A percentile compares a stretch with the other conserved stretches of the same genome.
These are phyloP conservation scores for Dryomyza anilis DNA, from an alignment of 2,888 invertebrate genomes.

Conservation along the genomic window DNA sequence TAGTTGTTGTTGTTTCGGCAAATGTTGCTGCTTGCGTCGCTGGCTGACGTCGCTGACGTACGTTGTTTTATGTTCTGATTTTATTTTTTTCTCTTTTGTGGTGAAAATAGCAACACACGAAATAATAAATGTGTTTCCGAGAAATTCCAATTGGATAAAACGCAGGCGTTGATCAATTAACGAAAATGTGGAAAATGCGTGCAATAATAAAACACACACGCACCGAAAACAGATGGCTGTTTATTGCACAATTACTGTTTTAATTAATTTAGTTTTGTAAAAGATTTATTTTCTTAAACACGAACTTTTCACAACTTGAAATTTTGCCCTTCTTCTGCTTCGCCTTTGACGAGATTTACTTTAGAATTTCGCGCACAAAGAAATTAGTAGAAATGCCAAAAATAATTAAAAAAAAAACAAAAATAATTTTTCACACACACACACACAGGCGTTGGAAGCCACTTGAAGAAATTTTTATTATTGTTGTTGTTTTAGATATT, in stretches of 20 bases:
- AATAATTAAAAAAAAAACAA: no score
- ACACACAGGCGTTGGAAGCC: no score
- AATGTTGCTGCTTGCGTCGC: no score
- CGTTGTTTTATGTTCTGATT: neutral
- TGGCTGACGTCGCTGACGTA: constrained; percentile 2
- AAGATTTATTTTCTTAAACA: neutral
- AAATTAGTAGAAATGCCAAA: no score
- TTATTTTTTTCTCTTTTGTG: neutral
- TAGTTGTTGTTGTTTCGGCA: neutral
- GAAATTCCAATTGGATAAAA: constrained; percentile 3
- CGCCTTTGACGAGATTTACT: no score
- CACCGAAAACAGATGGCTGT: neutral
- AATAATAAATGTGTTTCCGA: neutral
- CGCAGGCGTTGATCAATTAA: no score
- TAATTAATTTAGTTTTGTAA: neutral
- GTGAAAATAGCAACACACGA: no score
- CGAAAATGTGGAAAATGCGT: neutral
- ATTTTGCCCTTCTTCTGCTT: neutral
- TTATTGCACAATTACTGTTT: constrained; percentile 5
- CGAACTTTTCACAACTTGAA: neutral
- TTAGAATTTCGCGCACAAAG: no score
- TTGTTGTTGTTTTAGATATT: no score
- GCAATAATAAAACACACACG: neutral
- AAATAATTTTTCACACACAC: no score
- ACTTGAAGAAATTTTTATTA: no score